A percentile compares a stretch with the other conserved stretches of the same genome.
Evolutionary conservation across 2,888 invertebrate species (phyloP).

Genomic region (Xestobium rufovillosum): DNA sequence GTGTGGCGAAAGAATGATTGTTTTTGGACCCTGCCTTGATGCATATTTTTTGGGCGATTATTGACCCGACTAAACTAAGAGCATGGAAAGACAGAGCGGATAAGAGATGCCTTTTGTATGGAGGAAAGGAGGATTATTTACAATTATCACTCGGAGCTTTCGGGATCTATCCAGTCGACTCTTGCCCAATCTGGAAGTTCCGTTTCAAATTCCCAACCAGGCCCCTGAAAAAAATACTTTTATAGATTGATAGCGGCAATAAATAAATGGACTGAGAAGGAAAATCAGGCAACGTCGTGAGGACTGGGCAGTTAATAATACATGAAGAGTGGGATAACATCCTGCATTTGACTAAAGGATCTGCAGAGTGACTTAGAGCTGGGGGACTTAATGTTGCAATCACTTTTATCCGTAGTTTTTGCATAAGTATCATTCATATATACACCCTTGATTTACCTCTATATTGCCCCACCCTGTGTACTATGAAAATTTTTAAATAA

Average conservation of each 20-base stretch:
- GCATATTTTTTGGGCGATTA: slow-evolving; percentile 26
- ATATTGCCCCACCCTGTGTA: no score
- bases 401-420: no score
- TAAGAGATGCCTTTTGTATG: slow-evolving; percentile 36
- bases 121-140: slow-evolving; percentile 25
- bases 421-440: no score
- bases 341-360: no score
- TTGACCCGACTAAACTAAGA: slow-evolving; percentile 25
- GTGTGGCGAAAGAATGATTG: slow-evolving; percentile 29
- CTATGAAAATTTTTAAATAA: no score
- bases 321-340: no score
- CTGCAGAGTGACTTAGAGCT: no score
- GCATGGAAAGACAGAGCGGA: slow-evolving; percentile 40
- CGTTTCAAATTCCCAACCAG: slow-evolving; percentile 91
- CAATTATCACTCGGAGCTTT: slow-evolving; percentile 44
- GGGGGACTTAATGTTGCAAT: no score
- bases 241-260: slow-evolving; percentile 15
- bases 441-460: no score
- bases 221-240: slow-evolving; percentile 65
- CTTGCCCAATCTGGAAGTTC: slow-evolving; percentile 89
- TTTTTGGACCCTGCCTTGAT: slow-evolving; percentile 38
- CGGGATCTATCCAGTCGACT: slow-evolving; percentile 72
- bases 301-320: no score
- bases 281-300: no score
- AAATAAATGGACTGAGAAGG: slow-evolving; percentile 9